Base-by-base conservation (phyloP, 2,888 invertebrate species). In the Scaptomyza cyrtandrae region DNA sequence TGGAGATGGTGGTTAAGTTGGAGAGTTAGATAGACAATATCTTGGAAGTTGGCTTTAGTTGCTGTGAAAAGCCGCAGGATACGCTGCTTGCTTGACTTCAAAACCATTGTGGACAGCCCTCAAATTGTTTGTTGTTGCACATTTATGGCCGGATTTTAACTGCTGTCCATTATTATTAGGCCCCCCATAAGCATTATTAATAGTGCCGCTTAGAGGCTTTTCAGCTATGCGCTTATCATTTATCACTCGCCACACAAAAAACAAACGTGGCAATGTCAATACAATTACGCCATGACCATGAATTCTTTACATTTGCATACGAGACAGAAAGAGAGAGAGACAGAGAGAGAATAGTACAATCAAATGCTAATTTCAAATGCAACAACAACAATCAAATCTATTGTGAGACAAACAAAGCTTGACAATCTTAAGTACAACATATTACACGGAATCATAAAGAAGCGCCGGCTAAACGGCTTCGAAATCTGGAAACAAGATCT, bases 321-420 rank as follows among this genome's bases (percentile, higher is more conserved):
- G 29, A 33, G 33, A 33, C 33, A 33, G 33, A 33, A 9, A 10
- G 33, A 10, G 33, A 62, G 52, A 48, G 41, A 54, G 69, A 64
- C 68, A 67, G 10, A 14, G 24, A 16, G 16, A 53, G 33, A 31
- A 41, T 19, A 49, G 66, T 27, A 57, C 13, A 59, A 78, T 85
- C 74, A 84, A 76, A 76, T 71, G 78, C 71, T 74, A 74, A 84
- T 88, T 88, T 77, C 70, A 71, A 86, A 85, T 85, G 67, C 61
- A 46, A 41, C 64, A 52, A 76, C 64, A 48, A 37, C 58, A 49
- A 76, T 64, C n/a, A 66, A 75, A 65, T 75, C 49, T 5, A 24
- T 24, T 49, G 53, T 70, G 78, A 41, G 41, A 41, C 41, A 41
- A 41, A 84, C 86, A 86, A 81, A 72, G 56, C 77, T n/a, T 65